A percentile compares a stretch with the other conserved stretches of the same genome.
Conservation (phyloP, 2,797 vertebrate genomes). For the Dermochelys coriacea region DNA sequence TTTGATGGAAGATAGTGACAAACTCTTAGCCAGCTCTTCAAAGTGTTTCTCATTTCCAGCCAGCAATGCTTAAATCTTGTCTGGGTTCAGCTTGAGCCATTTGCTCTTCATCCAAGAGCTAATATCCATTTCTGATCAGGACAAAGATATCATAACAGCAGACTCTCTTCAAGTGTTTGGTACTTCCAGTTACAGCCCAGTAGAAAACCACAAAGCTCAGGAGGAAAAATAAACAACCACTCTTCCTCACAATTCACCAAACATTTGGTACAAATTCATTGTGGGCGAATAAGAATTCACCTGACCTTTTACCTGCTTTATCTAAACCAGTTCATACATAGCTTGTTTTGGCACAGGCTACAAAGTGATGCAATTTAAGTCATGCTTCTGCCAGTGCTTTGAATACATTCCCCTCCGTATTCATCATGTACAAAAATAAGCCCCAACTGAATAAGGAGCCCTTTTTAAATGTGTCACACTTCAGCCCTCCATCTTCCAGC, state of each 20-base stretch:
- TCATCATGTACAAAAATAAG: background rate
- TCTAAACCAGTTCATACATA: background rate
- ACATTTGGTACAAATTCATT: background rate
- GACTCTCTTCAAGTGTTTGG: background rate
- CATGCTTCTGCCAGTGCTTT: background rate
- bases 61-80: background rate
- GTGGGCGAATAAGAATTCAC: background rate
- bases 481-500: background rate
- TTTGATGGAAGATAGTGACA: background rate
- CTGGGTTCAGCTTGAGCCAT: background rate
- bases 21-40: background rate
- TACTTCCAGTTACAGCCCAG: background rate
- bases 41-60: background rate
- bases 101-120: background rate
- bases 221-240: background rate
- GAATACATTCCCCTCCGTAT: fast-evolving
- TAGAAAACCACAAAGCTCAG: background rate
- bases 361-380: background rate
- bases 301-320: background rate
- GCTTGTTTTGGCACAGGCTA: fast-evolving
- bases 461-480: background rate
- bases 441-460: background rate
- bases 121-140: background rate
- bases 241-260: background rate
- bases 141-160: background rate